Evolutionary conservation across 2,888 invertebrate species (phyloP), one percentile per base, ranked within the genome.

Genomic region (Aproaerema taeniolella): DNA sequence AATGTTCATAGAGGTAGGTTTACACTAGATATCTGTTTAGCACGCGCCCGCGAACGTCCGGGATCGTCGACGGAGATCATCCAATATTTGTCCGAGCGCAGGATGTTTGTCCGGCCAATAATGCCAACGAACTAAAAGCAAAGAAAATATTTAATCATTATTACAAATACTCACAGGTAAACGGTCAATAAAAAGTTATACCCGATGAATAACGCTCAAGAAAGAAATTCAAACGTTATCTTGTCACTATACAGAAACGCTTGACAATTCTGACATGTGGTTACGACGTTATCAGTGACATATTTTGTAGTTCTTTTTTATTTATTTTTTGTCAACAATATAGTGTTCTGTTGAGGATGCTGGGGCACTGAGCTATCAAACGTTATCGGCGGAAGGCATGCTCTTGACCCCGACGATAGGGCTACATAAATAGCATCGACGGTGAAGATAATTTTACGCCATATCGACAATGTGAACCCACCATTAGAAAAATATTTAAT

Each of bases 331-430:
- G 47, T 9, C 26, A n/a, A n/a, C 26, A n/a, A 59, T 64, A 64
- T 71, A 75, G 70, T 74, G 53, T 60, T 53, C 50, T 47, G 39
- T 49, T 47, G 46, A 65, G 80, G 80, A 81, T 80, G 80, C 85
- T 82, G 83, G 49, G 62, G 53, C 24, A 2, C 26, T 6, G 28
- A 16, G 28, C 16, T 35, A 37, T 30, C 30, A 41, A 25, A 39
- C 35, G 55, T 62, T 78, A 80, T 81, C 81, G 59, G 67, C 78
- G 85, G 83, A 85, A 80, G 75, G 72, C 74, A 69, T 70, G 83
- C 76, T 85, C 83, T 83, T 85, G 83, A 82, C 83, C 83, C 63
- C 70, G 24, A 52, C 51, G 82, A 81, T 81, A 81, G 72, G 51
- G 51, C 58, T 57, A 56, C 55, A 70, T 63, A 69, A 75, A 75